A percentile compares a stretch with the other conserved stretches of the same genome.
Conservation (phyloP, 2,113 vertebrate genomes). For the Octodon degus region DNA sequence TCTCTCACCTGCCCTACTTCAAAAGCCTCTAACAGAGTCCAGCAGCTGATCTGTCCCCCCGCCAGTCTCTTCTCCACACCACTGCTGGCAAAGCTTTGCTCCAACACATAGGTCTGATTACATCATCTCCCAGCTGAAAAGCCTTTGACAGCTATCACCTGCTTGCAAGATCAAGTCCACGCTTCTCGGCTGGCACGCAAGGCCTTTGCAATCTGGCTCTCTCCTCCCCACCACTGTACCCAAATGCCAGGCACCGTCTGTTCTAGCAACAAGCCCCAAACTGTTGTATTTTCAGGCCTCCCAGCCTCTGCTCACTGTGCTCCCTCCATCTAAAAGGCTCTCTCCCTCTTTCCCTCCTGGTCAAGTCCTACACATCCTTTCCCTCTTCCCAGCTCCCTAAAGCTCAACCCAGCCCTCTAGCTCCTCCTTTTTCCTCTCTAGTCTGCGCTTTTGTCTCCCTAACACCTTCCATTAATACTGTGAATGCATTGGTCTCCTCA, state of each 20-base stretch:
- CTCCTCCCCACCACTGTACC: conserved; percentile 61
- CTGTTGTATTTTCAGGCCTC: conserved; percentile 57
- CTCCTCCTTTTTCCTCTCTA: background rate
- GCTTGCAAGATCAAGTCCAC: conserved; percentile 55
- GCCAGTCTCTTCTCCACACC: background rate
- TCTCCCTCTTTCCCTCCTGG: background rate
- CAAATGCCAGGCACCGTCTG: conserved; percentile 75
- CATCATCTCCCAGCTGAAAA: conserved; percentile 63
- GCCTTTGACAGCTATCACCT: conserved; percentile 62
- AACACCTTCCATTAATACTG: background rate
- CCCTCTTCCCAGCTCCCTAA: background rate
- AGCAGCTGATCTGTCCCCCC: conserved; percentile 36
- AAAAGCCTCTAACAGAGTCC: conserved; percentile 36
- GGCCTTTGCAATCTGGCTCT: conserved; percentile 69
- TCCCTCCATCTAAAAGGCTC: conserved; percentile 6
- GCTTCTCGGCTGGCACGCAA: conserved; percentile 61
- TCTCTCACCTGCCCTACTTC: conserved; percentile 71
- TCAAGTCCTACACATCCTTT: background rate
- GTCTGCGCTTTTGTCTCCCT: background rate
- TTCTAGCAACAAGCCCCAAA: conserved; percentile 56
- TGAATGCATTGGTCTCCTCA: background rate
- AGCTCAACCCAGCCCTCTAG: background rate
- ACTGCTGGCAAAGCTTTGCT: conserved; percentile 22
- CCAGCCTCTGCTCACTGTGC: conserved; percentile 6
- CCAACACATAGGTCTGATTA: conserved; percentile 44